Percentiles rank a stretch among this genome's conserved stretches.
These are phyloP conservation scores for Sminthopsis crassicaudata DNA, from an alignment of 2,113 vertebrate species.

Conservation along the genomic window DNA sequence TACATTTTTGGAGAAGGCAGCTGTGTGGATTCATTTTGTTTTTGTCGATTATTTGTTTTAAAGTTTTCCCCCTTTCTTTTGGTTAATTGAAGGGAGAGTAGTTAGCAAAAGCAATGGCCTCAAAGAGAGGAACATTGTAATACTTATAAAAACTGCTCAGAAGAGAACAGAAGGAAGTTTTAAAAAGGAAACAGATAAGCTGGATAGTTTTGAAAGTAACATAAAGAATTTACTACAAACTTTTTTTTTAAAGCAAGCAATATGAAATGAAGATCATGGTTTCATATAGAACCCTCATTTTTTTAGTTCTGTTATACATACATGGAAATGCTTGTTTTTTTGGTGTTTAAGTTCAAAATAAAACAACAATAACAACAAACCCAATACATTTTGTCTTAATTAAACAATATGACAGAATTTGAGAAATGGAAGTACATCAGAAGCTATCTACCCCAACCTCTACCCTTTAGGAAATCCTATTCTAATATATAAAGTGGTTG, in stretches of 20 bases:
- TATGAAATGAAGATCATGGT: background rate
- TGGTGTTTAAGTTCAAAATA: background rate
- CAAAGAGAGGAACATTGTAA: background rate
- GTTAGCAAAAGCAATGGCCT: background rate
- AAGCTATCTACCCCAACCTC: background rate
- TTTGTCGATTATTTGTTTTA: background rate
- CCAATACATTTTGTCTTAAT: background rate
- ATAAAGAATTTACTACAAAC: background rate
- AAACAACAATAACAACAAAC: background rate
- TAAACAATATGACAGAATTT: background rate
- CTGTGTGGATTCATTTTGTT: background rate
- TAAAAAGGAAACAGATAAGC: background rate
- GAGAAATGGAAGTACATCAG: background rate
- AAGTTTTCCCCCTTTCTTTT: background rate
- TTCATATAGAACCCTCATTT: background rate
- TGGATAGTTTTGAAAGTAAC: background rate
- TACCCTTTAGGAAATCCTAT: background rate
- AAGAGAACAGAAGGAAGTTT: background rate
- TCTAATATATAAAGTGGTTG: background rate
- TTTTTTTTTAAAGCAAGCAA: background rate
- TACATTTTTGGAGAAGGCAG: background rate
- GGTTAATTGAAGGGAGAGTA: background rate
- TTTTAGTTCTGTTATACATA: background rate
- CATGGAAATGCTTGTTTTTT: background rate
- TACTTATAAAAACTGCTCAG: background rate